Percentiles rank a stretch among this genome's conserved stretches.
phyloP scores from a whole-genome alignment of 2,113 vertebrate species.

The Paradisaea rubra region DNA sequence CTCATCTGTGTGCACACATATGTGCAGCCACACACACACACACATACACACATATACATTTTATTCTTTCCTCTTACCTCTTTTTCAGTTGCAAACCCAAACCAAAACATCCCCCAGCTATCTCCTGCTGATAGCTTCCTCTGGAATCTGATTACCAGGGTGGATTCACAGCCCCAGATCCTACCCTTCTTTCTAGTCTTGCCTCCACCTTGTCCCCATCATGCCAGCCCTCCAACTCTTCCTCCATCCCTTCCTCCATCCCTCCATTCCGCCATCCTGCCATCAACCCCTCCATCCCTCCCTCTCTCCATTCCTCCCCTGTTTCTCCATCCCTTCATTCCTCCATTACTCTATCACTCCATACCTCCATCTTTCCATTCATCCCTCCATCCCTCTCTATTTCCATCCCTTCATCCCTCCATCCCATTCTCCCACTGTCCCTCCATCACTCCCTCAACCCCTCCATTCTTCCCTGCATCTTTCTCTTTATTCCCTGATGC shows the following conservation, averaged over 20 bases:
- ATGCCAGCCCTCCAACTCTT: background rate
- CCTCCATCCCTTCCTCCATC: background rate
- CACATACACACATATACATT: rapidly evolving
- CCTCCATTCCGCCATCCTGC: background rate
- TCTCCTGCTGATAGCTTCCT: background rate
- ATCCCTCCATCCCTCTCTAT: background rate
- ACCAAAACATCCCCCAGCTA: background rate
- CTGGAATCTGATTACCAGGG: background rate
- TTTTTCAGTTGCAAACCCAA: background rate
- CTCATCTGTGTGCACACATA: background rate
- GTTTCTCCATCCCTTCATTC: background rate
- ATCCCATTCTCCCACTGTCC: background rate
- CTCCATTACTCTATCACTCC: background rate
- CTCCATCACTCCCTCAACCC: background rate
- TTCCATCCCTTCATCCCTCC: background rate
- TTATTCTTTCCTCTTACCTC: background rate
- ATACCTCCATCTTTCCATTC: background rate
- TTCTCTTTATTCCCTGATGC: background rate
- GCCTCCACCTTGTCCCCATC: background rate
- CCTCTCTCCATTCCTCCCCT: background rate
- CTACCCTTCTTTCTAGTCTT: background rate
- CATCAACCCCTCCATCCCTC: background rate
- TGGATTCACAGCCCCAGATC: background rate
- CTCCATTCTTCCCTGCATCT: background rate
- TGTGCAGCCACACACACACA: background rate